Percentiles rank a stretch among this genome's conserved stretches.
Evolutionary conservation across 2,888 invertebrate species (phyloP).

Genomic region (Synanthedon myopaeformis): DNA sequence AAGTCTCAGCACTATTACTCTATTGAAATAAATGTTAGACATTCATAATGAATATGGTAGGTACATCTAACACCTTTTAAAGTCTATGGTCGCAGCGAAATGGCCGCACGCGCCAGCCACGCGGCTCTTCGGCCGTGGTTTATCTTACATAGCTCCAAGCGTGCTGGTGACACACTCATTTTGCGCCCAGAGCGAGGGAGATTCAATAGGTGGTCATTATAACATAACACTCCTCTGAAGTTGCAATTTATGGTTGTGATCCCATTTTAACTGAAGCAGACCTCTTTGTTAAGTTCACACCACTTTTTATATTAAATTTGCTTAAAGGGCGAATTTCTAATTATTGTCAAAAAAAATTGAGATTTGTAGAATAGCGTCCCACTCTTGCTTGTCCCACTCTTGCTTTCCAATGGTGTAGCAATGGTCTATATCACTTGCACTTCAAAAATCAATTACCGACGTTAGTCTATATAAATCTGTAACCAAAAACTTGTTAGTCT

Average conservation of each 20-base stretch:
- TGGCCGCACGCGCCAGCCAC: slow-evolving; percentile 50
- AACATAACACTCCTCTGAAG: slow-evolving; percentile 15
- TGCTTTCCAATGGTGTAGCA: no score
- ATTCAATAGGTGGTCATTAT: background rate
- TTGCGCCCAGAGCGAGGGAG: background rate
- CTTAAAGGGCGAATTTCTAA: no score
- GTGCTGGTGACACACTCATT: slow-evolving; percentile 30
- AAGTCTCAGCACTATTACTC: no score
- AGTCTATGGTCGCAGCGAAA: slow-evolving; percentile 12
- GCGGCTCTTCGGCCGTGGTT: slow-evolving; percentile 30
- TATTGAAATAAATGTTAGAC: background rate
- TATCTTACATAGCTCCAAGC: slow-evolving; percentile 26
- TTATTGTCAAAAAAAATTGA: no score
- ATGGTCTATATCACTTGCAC: no score
- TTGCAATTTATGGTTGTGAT: slow-evolving; percentile 25
- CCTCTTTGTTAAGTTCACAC: background rate
- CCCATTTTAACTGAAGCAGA: background rate
- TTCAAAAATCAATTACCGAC: no score
- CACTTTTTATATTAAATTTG: no score
- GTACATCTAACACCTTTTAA: background rate
- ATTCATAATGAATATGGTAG: background rate
- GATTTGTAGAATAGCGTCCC: no score
- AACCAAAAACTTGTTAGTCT: no score
- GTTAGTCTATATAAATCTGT: no score
- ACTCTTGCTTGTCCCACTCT: no score